These are phyloP conservation scores for Drosophila merina DNA, from an alignment of 2,888 invertebrate genomes.

Conservation along the genomic window DNA sequence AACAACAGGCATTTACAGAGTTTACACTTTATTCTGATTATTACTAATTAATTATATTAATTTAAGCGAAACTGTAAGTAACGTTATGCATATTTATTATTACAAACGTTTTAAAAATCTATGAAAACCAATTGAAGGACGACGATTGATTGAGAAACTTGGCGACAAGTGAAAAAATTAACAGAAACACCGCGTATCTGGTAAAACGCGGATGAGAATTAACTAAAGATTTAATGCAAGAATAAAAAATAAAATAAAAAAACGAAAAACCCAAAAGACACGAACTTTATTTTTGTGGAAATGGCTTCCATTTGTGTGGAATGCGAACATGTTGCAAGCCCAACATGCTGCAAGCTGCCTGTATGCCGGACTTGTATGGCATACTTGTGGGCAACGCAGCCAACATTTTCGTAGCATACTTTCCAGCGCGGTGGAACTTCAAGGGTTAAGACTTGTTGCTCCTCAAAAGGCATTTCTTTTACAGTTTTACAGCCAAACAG, in stretches of 20 bases:
- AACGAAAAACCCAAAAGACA: constrained; percentile 33
- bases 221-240: constrained; percentile 62
- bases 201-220: constrained; percentile 31
- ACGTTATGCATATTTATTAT: constrained; percentile 78
- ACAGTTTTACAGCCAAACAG: background rate
- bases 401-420: constrained; percentile 21
- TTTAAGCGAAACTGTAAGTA: constrained; percentile 71
- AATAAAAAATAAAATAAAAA: constrained; percentile 6
- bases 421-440: constrained; percentile 9
- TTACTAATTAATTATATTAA: constrained; percentile 65
- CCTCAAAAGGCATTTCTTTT: background rate
- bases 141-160: constrained; percentile 9
- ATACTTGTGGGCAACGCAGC: constrained; percentile 31
- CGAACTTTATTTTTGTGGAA: constrained; percentile 14
- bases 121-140: constrained; percentile 48
- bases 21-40: constrained; percentile 69
- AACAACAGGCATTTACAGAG: constrained; percentile 40
- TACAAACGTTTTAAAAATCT: constrained; percentile 60
- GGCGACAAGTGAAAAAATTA: constrained; percentile 3
- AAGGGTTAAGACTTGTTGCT: constrained; percentile 21
- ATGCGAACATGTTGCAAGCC: constrained; percentile 56
- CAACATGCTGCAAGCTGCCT: background rate
- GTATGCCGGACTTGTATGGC: constrained; percentile 23
- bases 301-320: constrained; percentile 51
- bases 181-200: constrained; percentile 9